Percentiles rank a stretch among this genome's conserved stretches.
Evolutionary conservation across 2,888 invertebrate species (phyloP).

Genomic region (Tribolium freemani): DNA sequence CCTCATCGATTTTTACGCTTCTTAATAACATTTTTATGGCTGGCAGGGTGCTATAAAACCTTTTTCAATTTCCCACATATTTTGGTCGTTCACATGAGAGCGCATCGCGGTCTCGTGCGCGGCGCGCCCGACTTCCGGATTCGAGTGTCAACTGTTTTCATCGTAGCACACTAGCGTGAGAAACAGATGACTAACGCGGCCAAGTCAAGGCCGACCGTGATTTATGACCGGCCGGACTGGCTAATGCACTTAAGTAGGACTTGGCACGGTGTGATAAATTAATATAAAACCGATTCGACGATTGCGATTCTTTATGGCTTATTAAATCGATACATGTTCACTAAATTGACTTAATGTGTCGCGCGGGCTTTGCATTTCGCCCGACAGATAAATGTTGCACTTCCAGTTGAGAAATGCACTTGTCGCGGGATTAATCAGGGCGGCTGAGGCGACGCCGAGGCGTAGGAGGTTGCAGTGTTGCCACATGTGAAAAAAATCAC

Average conservation of each 20-base stretch:
- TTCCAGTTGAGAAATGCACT: conserved; percentile 28
- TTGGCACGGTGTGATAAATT: conserved; percentile 45
- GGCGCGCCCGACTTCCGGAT: conserved; percentile 26
- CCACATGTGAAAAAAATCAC: too few relatives aligned
- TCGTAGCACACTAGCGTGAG: conserved; percentile 26
- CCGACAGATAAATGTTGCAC: conserved; percentile 15
- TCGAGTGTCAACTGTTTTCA: conserved; percentile 33
- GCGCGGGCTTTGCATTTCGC: conserved; percentile 10
- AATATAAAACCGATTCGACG: conserved; percentile 39
- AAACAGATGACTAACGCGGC: conserved; percentile 56
- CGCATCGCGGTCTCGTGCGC: conserved; percentile 10
- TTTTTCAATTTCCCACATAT: neutral
- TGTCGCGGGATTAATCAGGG: conserved; percentile 23
- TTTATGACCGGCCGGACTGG: conserved; percentile 51
- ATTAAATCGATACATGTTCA: conserved; percentile 53
- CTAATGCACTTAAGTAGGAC: conserved; percentile 48
- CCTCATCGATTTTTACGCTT: neutral
- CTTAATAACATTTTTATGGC: neutral
- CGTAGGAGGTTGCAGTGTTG: conserved; percentile 16
- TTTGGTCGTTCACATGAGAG: neutral
- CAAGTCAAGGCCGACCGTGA: conserved; percentile 57
- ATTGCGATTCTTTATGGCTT: conserved; percentile 47
- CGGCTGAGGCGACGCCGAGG: neutral
- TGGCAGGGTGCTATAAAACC: neutral
- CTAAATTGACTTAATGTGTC: conserved; percentile 56